These are phyloP conservation scores for Myzus persicae DNA, from an alignment of 1,140 invertebrate genomes.

Conservation along the genomic window DNA sequence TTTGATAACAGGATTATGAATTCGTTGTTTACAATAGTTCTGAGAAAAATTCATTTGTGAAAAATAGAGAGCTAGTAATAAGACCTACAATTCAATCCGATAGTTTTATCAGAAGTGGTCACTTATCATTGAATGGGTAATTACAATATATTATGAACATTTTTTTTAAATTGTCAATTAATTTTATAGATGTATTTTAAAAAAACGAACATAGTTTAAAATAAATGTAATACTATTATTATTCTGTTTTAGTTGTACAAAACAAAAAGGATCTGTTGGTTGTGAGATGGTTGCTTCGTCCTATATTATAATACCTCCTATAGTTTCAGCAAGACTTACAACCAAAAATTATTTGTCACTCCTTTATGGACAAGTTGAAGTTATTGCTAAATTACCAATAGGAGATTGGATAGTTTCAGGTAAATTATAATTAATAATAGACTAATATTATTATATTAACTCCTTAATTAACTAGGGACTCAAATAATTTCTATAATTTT, in stretches of 20 bases:
- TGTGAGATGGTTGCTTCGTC: constrained; percentile 61
- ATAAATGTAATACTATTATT: background rate
- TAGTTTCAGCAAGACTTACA: constrained; percentile 73
- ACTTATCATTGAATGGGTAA: constrained; percentile 41
- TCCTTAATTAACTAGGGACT: background rate
- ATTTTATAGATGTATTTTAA: background rate
- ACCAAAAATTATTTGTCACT: constrained; percentile 73
- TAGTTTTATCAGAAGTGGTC: constrained; percentile 41
- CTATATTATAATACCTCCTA: constrained; percentile 68
- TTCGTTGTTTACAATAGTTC: constrained; percentile 57
- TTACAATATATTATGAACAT: background rate
- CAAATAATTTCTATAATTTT: background rate
- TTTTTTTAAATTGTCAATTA: background rate
- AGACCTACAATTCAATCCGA: constrained; percentile 48
- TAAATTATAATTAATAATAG: constrained; percentile 61
- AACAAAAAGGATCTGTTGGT: constrained; percentile 36
- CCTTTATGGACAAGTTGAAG: constrained; percentile 73
- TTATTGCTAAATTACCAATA: constrained; percentile 74
- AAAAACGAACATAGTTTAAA: background rate
- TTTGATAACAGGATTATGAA: constrained; percentile 60
- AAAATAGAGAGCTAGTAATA: constrained; percentile 56
- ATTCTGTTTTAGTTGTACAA: constrained; percentile 59
- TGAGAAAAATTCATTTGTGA: constrained; percentile 27
- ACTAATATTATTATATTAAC: too few species aligned
- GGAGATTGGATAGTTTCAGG: constrained; percentile 81